Conservation (phyloP, 2,797 vertebrate genomes). For the Hoplostethus mediterraneus region DNA sequence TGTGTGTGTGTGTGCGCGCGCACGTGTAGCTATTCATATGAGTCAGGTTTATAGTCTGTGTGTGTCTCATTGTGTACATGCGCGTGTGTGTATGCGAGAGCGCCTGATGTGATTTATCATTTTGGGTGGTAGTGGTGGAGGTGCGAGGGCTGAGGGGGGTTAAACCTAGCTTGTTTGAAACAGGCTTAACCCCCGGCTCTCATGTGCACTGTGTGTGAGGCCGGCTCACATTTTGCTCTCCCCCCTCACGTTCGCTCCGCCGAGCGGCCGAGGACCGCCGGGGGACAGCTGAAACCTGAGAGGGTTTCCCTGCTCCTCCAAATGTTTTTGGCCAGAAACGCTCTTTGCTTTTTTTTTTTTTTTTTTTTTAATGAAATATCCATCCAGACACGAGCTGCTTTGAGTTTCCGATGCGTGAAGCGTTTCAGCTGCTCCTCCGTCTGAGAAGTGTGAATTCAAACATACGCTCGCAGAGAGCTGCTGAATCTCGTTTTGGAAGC, state of each 20-base stretch:
- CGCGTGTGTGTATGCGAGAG: conserved; percentile 41
- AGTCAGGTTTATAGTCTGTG: conserved; percentile 36
- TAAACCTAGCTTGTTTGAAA: conserved; percentile 81
- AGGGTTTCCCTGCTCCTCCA: conserved; percentile 42
- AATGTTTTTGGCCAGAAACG: conserved; percentile 36
- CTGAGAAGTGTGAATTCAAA: conserved; percentile 45
- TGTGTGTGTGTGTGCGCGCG: conserved; percentile 5
- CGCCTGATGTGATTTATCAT: conserved; percentile 43
- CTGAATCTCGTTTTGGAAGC: conserved; percentile 21
- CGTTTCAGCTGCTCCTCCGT: conserved; percentile 57
- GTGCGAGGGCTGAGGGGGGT: conserved; percentile 75
- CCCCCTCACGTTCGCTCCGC: conserved; percentile 70
- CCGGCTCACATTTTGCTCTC: conserved; percentile 70
- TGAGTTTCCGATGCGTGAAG: conserved; percentile 49
- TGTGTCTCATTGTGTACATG: conserved; percentile 15
- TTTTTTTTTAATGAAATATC: conserved; percentile 57
- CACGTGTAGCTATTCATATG: conserved; percentile 13
- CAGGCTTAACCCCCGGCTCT: conserved; percentile 79
- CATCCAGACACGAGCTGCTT: conserved; percentile 52
- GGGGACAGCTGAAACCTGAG: conserved; percentile 77
- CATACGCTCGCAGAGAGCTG: conserved; percentile 16
- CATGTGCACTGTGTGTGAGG: conserved; percentile 66
- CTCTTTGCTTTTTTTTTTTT: conserved; percentile 45
- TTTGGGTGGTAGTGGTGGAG: conserved; percentile 61
- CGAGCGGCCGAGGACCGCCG: conserved; percentile 32